Conservation (phyloP, 1,140 invertebrate genomes). For the Philaenus spumarius region DNA sequence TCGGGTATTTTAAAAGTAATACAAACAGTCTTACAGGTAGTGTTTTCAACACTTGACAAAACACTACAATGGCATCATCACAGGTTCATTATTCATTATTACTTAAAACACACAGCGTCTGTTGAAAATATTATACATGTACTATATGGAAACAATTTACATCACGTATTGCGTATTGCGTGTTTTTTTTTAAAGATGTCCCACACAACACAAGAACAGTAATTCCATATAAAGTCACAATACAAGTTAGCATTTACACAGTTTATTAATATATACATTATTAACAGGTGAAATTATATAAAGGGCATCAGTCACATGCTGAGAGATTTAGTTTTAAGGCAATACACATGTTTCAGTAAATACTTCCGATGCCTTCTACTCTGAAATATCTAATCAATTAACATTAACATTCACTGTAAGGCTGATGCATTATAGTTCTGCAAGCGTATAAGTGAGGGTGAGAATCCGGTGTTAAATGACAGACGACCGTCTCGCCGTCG, state of each 20-base stretch:
- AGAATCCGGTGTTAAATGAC: slow-evolving; percentile 63
- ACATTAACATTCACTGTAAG: slow-evolving; percentile 50
- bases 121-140: slow-evolving; percentile 21
- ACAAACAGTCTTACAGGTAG: slow-evolving; percentile 30
- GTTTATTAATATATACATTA: slow-evolving; percentile 24
- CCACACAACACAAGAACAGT: slow-evolving; percentile 10
- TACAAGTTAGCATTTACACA: slow-evolving; percentile 21
- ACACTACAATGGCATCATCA: slow-evolving; percentile 31
- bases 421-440: slow-evolving; percentile 39
- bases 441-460: slow-evolving; percentile 42
- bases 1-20: slow-evolving; percentile 24
- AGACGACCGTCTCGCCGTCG: slow-evolving; percentile 75
- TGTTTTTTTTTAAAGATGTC: slow-evolving; percentile 11
- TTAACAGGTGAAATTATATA: slow-evolving; percentile 17
- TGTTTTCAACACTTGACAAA: slow-evolving; percentile 23
- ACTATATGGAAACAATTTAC: not conserved
- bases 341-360: slow-evolving; percentile 14
- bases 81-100: slow-evolving; percentile 29
- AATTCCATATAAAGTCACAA: not conserved
- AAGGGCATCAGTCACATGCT: slow-evolving; percentile 12
- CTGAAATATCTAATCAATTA: slow-evolving; percentile 9
- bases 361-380: not conserved
- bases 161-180: slow-evolving; percentile 15
- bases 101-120: slow-evolving; percentile 14
- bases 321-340: slow-evolving; percentile 9